These are phyloP conservation scores for Porites australiensis DNA, from an alignment of 64 coral and sea anemone genomes.

Conservation along the genomic window DNA sequence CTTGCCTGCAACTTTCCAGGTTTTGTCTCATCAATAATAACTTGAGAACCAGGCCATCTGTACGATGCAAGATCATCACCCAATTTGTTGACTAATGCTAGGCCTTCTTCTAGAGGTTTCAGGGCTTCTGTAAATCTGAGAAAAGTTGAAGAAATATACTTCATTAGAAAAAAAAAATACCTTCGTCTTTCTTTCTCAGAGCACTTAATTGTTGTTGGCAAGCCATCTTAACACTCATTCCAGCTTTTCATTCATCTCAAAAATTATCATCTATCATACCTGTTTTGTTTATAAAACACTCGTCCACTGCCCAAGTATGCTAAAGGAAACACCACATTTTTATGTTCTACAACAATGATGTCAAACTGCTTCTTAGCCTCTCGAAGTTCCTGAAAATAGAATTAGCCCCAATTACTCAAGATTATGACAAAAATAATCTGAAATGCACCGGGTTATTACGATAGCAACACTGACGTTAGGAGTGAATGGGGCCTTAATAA, in stretches of 20 bases:
- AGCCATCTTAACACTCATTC: no score
- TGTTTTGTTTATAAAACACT: constrained; percentile 89
- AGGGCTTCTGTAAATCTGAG: constrained; percentile 82
- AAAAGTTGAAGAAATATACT: background rate
- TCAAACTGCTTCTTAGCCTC: constrained; percentile 85
- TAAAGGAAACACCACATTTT: constrained; percentile 83
- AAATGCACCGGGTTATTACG: no score
- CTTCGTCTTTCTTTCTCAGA: background rate
- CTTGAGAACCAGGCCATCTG: constrained; percentile 74
- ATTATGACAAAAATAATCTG: background rate
- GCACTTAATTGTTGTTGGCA: no score
- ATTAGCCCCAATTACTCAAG: background rate
- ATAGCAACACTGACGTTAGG: no score
- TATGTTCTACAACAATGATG: constrained; percentile 66
- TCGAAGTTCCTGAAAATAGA: constrained; percentile 69
- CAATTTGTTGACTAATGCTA: constrained; percentile 73
- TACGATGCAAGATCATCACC: constrained; percentile 52
- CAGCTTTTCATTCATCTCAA: no score
- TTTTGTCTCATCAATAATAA: constrained; percentile 79
- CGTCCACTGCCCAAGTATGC: constrained; percentile 81
- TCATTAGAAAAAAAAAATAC: background rate
- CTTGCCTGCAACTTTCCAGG: constrained; percentile 71
- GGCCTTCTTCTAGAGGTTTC: constrained; percentile 75
- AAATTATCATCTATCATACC: constrained; percentile 7
- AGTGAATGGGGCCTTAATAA: no score